Evolutionary conservation across 1,140 invertebrate genomes (phyloP).

Genomic region (Polyergus mexicanus): DNA sequence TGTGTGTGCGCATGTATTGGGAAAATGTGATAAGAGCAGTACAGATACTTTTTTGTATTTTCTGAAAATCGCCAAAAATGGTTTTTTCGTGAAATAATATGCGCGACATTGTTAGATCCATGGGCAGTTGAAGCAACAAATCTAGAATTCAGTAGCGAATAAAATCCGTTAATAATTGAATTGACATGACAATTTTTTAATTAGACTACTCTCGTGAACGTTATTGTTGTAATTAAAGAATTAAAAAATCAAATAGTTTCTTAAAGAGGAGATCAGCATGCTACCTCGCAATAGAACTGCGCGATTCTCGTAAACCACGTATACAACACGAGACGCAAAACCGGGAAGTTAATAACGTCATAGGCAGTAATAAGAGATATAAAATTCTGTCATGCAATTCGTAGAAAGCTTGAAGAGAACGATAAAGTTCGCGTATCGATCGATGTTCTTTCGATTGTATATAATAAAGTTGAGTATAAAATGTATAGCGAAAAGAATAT

Average conservation of each 20-base stretch:
- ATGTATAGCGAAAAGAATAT: not conserved
- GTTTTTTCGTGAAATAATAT: not conserved
- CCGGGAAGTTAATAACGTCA: slow-evolving; percentile 38
- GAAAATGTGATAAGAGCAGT: not conserved
- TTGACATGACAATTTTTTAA: slow-evolving; percentile 11
- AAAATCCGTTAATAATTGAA: not conserved
- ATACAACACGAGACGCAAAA: not conserved
- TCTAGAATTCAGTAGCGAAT: not conserved
- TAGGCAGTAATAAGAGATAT: not conserved
- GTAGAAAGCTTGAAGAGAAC: slow-evolving; percentile 4
- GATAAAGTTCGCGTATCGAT: slow-evolving; percentile 8
- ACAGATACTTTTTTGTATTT: not conserved
- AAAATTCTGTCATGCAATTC: not conserved
- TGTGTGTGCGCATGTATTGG: not conserved
- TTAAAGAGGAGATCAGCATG: not conserved
- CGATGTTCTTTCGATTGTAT: not conserved
- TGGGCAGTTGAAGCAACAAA: not conserved
- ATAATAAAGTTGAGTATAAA: not conserved
- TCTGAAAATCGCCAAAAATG: not conserved
- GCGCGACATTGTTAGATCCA: not conserved
- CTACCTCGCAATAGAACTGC: not conserved
- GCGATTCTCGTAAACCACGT: slow-evolving; percentile 10
- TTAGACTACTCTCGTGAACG: not conserved
- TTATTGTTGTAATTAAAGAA: too few relatives aligned
- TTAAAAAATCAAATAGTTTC: slow-evolving; percentile 2